phyloP scores from a whole-genome alignment of 2,113 vertebrate genomes.

The Charina bottae region DNA sequence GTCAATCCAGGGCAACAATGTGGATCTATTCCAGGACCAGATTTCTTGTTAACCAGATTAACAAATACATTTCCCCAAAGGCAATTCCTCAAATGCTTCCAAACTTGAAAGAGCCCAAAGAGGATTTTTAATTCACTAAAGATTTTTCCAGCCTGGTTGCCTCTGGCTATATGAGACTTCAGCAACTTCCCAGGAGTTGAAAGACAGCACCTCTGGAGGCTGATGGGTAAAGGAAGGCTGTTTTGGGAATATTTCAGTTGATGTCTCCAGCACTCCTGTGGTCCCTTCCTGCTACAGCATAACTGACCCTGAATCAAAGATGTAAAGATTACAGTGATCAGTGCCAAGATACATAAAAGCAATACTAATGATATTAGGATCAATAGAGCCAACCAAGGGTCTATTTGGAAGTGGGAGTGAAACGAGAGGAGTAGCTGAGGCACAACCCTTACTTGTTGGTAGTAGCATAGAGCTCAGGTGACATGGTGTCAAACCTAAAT shows the following conservation, averaged over 20 bases:
- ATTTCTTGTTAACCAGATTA: background rate
- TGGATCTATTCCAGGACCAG: background rate
- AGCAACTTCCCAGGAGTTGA: background rate
- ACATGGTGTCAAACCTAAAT: background rate
- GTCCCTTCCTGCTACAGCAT: background rate
- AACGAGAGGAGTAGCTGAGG: background rate
- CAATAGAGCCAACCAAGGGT: background rate
- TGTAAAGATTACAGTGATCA: too few species aligned
- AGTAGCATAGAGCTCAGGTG: background rate
- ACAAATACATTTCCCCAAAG: background rate
- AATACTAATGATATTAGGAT: background rate
- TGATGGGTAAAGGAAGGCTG: background rate
- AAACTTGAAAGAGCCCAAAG: background rate
- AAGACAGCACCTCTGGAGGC: background rate
- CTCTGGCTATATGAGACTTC: background rate
- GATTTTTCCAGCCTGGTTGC: background rate
- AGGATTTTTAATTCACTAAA: background rate
- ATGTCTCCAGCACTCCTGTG: background rate
- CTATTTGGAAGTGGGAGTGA: background rate
- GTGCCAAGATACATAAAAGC: background rate
- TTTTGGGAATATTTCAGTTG: background rate
- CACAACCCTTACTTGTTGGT: background rate
- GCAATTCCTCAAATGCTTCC: background rate
- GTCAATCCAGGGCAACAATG: background rate
- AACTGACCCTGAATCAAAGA: background rate